phyloP scores from a whole-genome alignment of 2,797 vertebrate species.

The Aselliscus stoliczkanus region DNA sequence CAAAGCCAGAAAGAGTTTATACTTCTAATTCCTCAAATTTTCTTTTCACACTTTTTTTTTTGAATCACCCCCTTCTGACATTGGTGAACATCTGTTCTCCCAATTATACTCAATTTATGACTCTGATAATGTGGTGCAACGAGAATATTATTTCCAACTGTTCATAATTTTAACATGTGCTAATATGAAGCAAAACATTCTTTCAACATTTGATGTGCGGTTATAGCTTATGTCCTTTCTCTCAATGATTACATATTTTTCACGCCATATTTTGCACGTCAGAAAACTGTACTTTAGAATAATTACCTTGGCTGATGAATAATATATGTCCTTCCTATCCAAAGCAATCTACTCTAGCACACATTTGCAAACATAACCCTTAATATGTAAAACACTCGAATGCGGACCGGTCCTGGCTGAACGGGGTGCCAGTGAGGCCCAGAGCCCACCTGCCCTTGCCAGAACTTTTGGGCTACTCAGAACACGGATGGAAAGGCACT shows the following conservation, averaged over 20 bases:
- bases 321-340: not conserved
- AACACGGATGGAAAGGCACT: not conserved
- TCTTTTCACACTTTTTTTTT: conserved; percentile 27
- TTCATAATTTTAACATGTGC: conserved; percentile 41
- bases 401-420: not conserved
- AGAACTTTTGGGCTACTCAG: not conserved
- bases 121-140: conserved; percentile 44
- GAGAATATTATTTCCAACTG: conserved; percentile 47
- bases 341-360: not conserved
- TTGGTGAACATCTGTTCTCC: conserved; percentile 48
- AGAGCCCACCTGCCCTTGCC: not conserved
- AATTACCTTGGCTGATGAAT: conserved; percentile 20
- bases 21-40: conserved; percentile 54
- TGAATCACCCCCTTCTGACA: not conserved
- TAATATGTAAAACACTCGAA: not conserved
- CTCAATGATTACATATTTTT: conserved; percentile 12
- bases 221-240: conserved; percentile 19
- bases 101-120: conserved; percentile 26
- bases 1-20: conserved; percentile 51
- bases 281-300: not conserved
- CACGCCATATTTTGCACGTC: not conserved
- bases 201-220: conserved; percentile 43
- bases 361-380: not conserved
- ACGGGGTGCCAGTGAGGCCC: not conserved
- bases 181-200: conserved; percentile 21